Evolutionary conservation across 1,140 invertebrate genomes (phyloP), one percentile per base, ranked within the genome.

Genomic region (Zophobas atratus): DNA sequence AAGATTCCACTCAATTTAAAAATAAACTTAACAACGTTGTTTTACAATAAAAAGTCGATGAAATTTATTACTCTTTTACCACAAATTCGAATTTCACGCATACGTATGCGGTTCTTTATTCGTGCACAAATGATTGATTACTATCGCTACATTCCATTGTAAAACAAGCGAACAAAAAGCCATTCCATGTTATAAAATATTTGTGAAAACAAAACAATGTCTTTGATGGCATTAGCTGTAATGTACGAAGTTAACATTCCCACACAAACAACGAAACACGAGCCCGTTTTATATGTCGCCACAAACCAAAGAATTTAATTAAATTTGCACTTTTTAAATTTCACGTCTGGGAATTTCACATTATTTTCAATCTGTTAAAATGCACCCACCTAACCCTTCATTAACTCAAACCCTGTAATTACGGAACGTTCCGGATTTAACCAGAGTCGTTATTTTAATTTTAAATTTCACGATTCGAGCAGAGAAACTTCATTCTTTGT

Each of bases 111-210:
- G 8, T 34, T 57, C 3, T 36, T 2, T 57, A 57, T 53, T 20
- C 49, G 49, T 6, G 49, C 49, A 53, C 49, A 53, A 53, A 53
- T 53, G 49, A 57, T 34, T 3, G 55, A 57, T 35, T 35, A 34
- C 55, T 35, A 35, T 20, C n/a, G 20, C 34, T 8, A 8, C 2
- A 57, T 57, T 57, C 33, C 20, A 57, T 20, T 57, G 33, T 35
- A 57, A 8, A 57, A 57, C 55, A 35, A 35, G 20, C 55, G 3
- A 57, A 35, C 33, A 57, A 57, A 57, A 34, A 35, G 55, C 55
- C 34, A 57, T 57, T 57, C 8, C 55, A 35, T 57, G 55, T 57
- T 57, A 57, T 57, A 57, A 57, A 57, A 57, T 57, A 57, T 53
- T 53, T 20, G 4, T 6, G 49, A 32, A 53, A 57, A 57, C 55